Conservation (phyloP, 2,797 vertebrate genomes). For the Poecilia picta region DNA sequence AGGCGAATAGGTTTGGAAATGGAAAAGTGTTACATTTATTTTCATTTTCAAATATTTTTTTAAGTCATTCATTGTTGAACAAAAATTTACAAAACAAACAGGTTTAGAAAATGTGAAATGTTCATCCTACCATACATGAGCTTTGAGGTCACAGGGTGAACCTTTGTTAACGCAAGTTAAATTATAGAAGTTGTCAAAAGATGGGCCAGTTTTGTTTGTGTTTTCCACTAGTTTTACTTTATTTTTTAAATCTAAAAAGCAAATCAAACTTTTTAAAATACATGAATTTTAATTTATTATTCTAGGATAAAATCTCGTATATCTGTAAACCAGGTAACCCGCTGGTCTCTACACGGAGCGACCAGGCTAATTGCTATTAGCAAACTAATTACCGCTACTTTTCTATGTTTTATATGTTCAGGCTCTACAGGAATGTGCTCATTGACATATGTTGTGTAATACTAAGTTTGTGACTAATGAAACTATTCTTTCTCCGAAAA, state of each 20-base stretch:
- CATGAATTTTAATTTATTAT: neutral
- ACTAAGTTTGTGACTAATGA: neutral
- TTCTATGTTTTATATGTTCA: neutral
- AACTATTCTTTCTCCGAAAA: neutral
- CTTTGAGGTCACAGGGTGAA: neutral
- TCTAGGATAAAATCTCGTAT: neutral
- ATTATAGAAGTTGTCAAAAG: neutral
- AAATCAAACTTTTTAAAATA: neutral
- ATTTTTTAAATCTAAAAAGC: neutral
- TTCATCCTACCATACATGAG: neutral
- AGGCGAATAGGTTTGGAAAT: too few relatives aligned
- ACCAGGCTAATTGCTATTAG: neutral
- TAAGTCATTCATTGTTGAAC: too few relatives aligned
- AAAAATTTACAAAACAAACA: too few relatives aligned
- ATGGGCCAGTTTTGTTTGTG: neutral
- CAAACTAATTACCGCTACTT: neutral
- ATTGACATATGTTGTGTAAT: neutral
- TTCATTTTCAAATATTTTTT: neutral
- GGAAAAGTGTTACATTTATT: neutral
- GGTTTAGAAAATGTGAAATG: neutral
- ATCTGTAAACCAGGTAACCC: neutral
- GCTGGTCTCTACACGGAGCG: too few relatives aligned
- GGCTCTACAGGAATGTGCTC: neutral
- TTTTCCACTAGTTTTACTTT: neutral
- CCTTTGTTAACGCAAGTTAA: neutral